Base-by-base conservation (phyloP, 1,140 invertebrate species). In the Macrobrachium nipponense region DNA sequence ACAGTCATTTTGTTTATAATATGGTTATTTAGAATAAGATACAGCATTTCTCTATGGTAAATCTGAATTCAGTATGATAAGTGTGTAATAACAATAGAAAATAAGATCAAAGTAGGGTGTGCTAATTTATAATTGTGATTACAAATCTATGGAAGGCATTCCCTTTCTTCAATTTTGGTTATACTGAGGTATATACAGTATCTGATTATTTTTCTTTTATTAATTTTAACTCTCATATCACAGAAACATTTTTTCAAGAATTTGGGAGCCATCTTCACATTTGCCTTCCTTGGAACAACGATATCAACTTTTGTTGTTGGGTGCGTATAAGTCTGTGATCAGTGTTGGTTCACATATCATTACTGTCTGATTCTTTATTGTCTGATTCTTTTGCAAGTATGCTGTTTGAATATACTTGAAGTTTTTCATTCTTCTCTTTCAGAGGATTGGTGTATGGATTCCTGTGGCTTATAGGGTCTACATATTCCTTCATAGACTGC, bases 181-280 rank as follows among this genome's bases (percentile, higher is more conserved):
- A 36, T 18, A 4, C 27, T 4, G 4, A 36, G 1, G 4, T 36
- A 36, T 4, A 36, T 36, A 36, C 27, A 36, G 4, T 5, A 36
- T 36, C 27, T 36, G 27, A 36, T 2, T 2, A 36, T 36, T 36
- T 36, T 36, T 36, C 27, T 89, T n/a, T 89, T 51, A 51, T 51
- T 51, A 8, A 12, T 51, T 51, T 10, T 51, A 12, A 51, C 7
- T 36, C 27, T 36, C 8, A 51, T 51, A 51, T 51, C 95, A 89
- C 93, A 98, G 97, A 97, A 97, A 95, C 98, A 98, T 92, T 99
- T 99, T 92, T 99, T 99, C 92, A 94, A 97, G 87, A 99, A 99
- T 92, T 93, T 99, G 89, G 98, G 98, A 88, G 96, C 98, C 58
- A 99, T 99, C 91, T 93, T 99, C 90, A 97, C 96, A 87, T 99